Evolutionary conservation across 1,140 invertebrate species (phyloP).

Genomic region (Steinernema khuongi): DNA sequence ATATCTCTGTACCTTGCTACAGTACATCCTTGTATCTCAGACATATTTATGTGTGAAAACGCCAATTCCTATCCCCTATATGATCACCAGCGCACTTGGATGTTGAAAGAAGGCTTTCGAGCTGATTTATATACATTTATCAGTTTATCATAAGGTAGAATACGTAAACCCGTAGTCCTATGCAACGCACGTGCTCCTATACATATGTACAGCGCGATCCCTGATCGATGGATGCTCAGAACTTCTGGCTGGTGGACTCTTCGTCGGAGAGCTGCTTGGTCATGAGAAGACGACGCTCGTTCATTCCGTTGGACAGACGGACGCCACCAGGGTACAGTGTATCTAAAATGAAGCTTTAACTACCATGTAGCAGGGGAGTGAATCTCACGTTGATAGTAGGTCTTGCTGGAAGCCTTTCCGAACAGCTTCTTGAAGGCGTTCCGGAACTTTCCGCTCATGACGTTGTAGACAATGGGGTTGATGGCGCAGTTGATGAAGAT

Average conservation of each 20-base stretch:
- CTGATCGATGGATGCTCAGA: background rate
- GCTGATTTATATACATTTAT: too few species aligned
- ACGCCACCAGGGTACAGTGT: background rate
- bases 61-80: too few species aligned
- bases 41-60: too few species aligned
- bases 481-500: slow-evolving; percentile 60
- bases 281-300: background rate
- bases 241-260: background rate
- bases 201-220: background rate
- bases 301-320: background rate
- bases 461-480: slow-evolving; percentile 80
- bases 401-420: slow-evolving; percentile 22
- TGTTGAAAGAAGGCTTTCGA: too few species aligned
- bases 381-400: slow-evolving; percentile 5
- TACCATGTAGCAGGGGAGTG: background rate
- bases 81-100: too few species aligned
- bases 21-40: too few species aligned
- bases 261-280: background rate
- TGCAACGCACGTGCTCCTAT: background rate
- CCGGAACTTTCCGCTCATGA: slow-evolving; percentile 79
- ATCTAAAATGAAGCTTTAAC: background rate
- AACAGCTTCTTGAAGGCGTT: slow-evolving; percentile 42
- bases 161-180: background rate
- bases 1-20: too few species aligned
- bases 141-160: too few species aligned